Evolutionary conservation across 2,888 invertebrate species (phyloP), one percentile per base, ranked within the genome.

Genomic region (Protophormia terraenovae): DNA sequence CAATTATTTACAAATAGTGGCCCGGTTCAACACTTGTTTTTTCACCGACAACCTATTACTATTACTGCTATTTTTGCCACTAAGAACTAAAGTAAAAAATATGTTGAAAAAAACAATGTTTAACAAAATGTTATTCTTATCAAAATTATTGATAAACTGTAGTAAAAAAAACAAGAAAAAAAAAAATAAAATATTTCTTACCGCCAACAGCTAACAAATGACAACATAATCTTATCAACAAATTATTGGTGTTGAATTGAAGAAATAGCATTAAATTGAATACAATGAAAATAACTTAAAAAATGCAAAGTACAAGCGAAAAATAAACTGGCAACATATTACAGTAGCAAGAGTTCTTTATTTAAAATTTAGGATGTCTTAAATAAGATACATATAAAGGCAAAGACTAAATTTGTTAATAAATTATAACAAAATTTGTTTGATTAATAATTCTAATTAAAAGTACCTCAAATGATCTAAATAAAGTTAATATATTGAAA

Each of bases 161-260:
- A 55, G 19, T 2, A 50, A 50, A 41, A 35, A 47, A 14, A 64
- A 32, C 35, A 3, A 19, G 19, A n/a, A 55, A 50, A 32, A 35
- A n/a, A n/a, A n/a, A n/a, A n/a, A n/a, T n/a, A n/a, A n/a, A 62
- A 38, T 32, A 45, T 12, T 35, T 32, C 19, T 5, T 19, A 35
- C 32, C 19, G 60, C 10, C 29, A 60, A 35, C 35, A 35, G 14
- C 60, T 19, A 60, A n/a, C n/a, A n/a, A n/a, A 38, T 27, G 35
- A 41, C 50, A 41, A 41, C 29, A 38, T 64, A 69, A 76, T 62
- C 81, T 82, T 64, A 82, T 82, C 82, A 24, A 53, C 3, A n/a
- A n/a, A 41, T 12, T 71, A 50, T 67, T 50, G 22, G 1, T 50
- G 62, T 47, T 32, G 7, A 19, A 6, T 47, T 47, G 53, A 8